Base-by-base conservation (phyloP, 2,113 vertebrate genomes). In the Eidolon helvum region DNA sequence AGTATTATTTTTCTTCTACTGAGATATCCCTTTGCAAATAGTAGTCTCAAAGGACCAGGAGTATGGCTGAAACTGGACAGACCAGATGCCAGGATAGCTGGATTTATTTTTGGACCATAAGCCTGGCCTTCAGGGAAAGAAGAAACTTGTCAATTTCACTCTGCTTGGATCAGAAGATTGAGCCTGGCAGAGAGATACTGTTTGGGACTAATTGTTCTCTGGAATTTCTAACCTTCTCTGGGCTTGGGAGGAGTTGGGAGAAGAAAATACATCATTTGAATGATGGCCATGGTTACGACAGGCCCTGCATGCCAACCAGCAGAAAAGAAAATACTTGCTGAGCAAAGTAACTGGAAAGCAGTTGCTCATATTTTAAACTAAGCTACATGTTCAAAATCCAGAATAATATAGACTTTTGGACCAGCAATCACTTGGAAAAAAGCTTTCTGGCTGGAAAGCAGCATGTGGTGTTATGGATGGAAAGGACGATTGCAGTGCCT, bases 291-390 rank as follows among this genome's bases (percentile, higher is more conserved):
- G 86, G 88, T 94, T 96, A 95, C 5, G 4, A 78, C 71, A 97
- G 79, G 82, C 68, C 85, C 61, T 21, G 19, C 82, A 69, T 96
- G 97, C 94, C 96, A 96, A 96, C 91, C 91, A 87, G 55, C 88
- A 83, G 89, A 96, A 98, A 96, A 96, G 94, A 94, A 97, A 97
- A 97, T 97, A 97, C 93, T 97, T 94, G 89, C 95, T 94, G 57
- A 97, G 94, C 89, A 94, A 92, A 97, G 93, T 95, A 95, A 93
- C 94, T 95, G 94, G 95, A 97, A 94, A 96, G 97, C 86, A 45
- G 63, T 94, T 86, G 77, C 87, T 97, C 91, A 75, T 94, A 95
- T 97, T 96, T 97, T 98, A 93, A 96, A 83, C 65, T 91, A 91
- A 96, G 86, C 78, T 80, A 53, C 96, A 75, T 94, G 95, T 93